Evolutionary conservation across 2,888 invertebrate species (phyloP), one percentile per base, ranked within the genome.

Genomic region (Amphipoea oculea): DNA sequence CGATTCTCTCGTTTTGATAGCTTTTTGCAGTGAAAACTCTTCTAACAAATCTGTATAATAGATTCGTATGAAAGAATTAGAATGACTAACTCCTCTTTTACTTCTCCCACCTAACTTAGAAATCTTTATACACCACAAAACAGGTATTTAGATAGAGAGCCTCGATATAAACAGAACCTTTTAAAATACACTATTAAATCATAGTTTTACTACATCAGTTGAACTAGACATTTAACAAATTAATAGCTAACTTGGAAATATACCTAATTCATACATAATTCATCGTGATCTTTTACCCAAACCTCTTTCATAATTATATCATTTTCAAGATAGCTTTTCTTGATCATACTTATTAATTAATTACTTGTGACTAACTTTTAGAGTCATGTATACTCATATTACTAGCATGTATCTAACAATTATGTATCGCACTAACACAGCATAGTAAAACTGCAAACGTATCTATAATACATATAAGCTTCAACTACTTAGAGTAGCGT

Each of bases 371-470:
- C 40, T 75, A 60, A 74, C 4, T 40, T 20, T 11, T 60, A 29
- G 17, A 57, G 6, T 40, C 68, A 63, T 29, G 12, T 62, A 29
- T n/a, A 60, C 17, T 48, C 14, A 63, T 63, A 14, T 65, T n/a
- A 71, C 57, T 70, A 23, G 75, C 84, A 85, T 83, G 79, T 57
- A 11, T 14, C 29, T 86, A 76, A 86, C 60, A 62, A 65, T 12
- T 57, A 45, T 73, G 6, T 76, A 73, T 40, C 60, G 62, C 73
- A 73, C 57, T 79, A 71, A 84, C 54, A 70, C 29, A 36, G 57
- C 51, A 51, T 57, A 77, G 2, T 67, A 57, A 29, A 1, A 73
- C 60, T 20, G 23, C 66, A 73, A 54, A 62, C 7, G 20, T 57
- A 70, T 66, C 4, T 45, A 23, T 36, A 66, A 14, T 54, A n/a